Evolutionary conservation across 2,888 invertebrate species (phyloP), one percentile per base, ranked within the genome.

Genomic region (Philhelius pedissequus): DNA sequence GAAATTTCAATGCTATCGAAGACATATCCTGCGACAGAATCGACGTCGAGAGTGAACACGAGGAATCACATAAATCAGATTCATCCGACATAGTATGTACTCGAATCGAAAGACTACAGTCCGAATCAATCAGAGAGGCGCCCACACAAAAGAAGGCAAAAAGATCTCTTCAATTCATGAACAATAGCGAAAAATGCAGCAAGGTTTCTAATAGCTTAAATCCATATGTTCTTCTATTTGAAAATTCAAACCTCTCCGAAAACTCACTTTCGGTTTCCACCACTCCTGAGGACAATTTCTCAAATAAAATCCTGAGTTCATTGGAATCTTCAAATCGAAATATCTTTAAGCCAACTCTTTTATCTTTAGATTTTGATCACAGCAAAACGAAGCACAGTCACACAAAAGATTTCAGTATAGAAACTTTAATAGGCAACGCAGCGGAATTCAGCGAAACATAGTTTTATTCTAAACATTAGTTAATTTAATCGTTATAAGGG

Each of bases 381-480:
- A 87, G 79, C 45, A 89, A 90, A 80, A 88, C 87, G 48, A 88
- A 90, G 71, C 90, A 89, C 58, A 90, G 88, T 18, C 90, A 88
- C 77, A 89, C 91, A 30, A 91, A 90, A 86, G 92, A 91, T 75
- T 92, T 92, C 86, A 92, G 92, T 80, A 92, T 92, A 86, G 92
- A 92, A 86, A 91, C 91, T 4, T 86, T 92, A 74, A 92, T 92
- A 77, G 92, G 92, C 1, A 87, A 88, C 62, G 88, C 88, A 48
- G 88, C 90, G 4, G 90, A 90, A 68, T 79, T 88, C 75, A 89
- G 88, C 81, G 89, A 89, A 86, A 68, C 84, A 80, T 84, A 84
- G 80, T 84, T 74, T 52, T 82, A 54, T 43, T 71, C 50, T 40
- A 60, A n/a, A 20, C 4, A 30, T 73, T 74, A 64, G 56, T 45